Evolutionary conservation across 2,888 invertebrate genomes (phyloP), one percentile per base, ranked within the genome.

Genomic region (Trissoscelio sp.): DNA sequence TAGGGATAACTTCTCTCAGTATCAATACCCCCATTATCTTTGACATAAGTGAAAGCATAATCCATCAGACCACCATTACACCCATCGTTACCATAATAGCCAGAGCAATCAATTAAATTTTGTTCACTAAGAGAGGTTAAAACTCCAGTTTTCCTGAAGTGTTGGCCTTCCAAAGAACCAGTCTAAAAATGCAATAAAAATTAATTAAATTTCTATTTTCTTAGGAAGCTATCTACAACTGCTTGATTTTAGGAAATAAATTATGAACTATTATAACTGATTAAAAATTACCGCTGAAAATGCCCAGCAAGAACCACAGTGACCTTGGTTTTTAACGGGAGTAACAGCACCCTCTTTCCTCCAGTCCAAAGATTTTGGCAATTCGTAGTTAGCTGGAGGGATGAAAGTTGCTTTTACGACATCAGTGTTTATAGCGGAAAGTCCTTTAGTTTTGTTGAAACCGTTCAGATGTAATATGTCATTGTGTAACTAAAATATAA

Each of bases 31-130:
- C 93, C 93, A 91, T 97, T 97, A 74, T 95, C 95, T 91, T 94
- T 95, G 86, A 97, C 94, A 90, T 97, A 97, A 87, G 94, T 92
- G 93, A 97, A 97, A 69, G 97, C 97, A 88, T 95, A 94, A 92
- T 97, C 96, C 94, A 95, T 94, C 31, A 94, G 90, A 82, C 97
- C 97, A 64, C 98, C 98, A 87, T 96, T 95, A 92, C 98, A 98
- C 64, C 98, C 98, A 89, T 96, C 95, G 92, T 98, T 98, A 44
- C 96, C 97, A 90, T 95, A 98, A n/a, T n/a, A n/a, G n/a, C n/a
- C n/a, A n/a, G n/a, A n/a, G n/a, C n/a, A n/a, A n/a, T n/a, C n/a
- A n/a, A n/a, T n/a, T n/a, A n/a, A n/a, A n/a, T n/a, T n/a, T n/a
- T n/a, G n/a, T n/a, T n/a, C n/a, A n/a, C n/a, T n/a, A n/a, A n/a